Base-by-base conservation (phyloP, 2,113 vertebrate genomes). In the Donacobius atricapilla region DNA sequence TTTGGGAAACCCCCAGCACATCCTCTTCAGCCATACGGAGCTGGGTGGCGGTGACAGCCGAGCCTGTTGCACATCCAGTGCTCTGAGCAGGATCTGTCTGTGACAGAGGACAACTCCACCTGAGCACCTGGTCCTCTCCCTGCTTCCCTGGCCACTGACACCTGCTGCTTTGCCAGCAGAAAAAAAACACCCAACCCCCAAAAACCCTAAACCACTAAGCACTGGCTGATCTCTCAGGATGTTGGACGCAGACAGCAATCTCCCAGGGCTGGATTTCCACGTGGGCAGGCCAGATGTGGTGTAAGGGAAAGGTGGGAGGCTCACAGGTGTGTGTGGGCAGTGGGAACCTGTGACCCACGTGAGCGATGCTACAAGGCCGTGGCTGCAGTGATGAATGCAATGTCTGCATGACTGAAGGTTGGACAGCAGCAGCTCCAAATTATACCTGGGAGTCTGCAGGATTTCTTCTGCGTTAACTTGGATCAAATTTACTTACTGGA, bases 91-190 rank as follows among this genome's bases (percentile, higher is more conserved):
- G 50, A 47, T 3, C 25, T 15, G 20, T 10, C 40, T 13, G 30
- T 10, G 27, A 1, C 1, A 9, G 25, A 48, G n/a, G 7, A 63
- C n/a, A 64, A 10, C 23, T 57, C 42, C 0, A 3, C 7, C 39
- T 14, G 27, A 28, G 61, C 4, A 1, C 24, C 13, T 25, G 24
- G 14, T n/a, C 14, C 23, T 53, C 10, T 25, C 30, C 28, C 54
- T 2, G 1, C 10, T 65, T 4, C 21, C 39, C 21, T 3, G 5
- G 28, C 9, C 1, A 0, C 19, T 45, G 28, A 35, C 1, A 2
- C 14, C 30, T 40, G 30, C 48, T 58, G 39, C 30, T 87, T 25
- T 2, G 0, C 11, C 31, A 64, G 58, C 15, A 51, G 30, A 4
- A 28, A 76, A 45, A 27, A 19, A 4, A 0, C 4, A 10, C 35